These are phyloP conservation scores for Palythoa grandiflora DNA, from an alignment of 92 coral and sea anemone genomes.

Conservation along the genomic window DNA sequence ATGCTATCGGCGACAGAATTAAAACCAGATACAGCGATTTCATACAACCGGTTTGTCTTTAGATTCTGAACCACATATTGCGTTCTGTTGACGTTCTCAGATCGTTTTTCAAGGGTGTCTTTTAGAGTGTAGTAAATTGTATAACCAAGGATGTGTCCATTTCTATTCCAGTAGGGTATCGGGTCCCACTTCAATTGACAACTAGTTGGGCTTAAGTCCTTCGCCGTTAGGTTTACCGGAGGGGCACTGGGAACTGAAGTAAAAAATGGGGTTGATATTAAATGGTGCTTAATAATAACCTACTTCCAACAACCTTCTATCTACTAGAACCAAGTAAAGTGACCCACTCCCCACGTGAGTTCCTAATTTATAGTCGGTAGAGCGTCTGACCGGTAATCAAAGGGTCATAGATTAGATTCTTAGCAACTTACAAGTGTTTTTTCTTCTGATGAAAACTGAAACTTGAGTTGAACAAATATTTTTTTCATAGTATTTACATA, in stretches of 20 bases:
- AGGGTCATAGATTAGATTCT: too few species aligned
- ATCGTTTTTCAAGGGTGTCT: neutral
- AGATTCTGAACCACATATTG: conserved; percentile 4
- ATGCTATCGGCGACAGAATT: conserved; percentile 16
- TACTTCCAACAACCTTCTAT: too few species aligned
- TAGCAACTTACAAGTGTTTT: too few species aligned
- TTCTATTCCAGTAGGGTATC: conserved; percentile 18
- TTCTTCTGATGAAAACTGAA: too few species aligned
- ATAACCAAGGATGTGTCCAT: conserved; percentile 20
- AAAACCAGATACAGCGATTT: conserved; percentile 15
- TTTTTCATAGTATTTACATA: too few species aligned
- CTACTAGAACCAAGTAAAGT: too few species aligned
- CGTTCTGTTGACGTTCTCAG: neutral
- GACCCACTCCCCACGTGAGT: too few species aligned
- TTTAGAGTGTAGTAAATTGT: neutral
- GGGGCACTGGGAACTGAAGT: neutral
- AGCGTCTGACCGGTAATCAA: too few species aligned
- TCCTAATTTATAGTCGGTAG: too few species aligned
- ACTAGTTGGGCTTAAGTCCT: neutral
- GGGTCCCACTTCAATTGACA: conserved; percentile 8
- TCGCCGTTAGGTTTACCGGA: conserved; percentile 5
- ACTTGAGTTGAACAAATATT: too few species aligned
- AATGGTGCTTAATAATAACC: too few species aligned
- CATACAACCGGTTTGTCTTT: conserved; percentile 24
- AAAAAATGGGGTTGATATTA: neutral